A percentile compares a stretch with the other conserved stretches of the same genome.
These are phyloP conservation scores for Ptyas mucosa DNA, from an alignment of 2,113 vertebrate genomes.

Conservation along the genomic window DNA sequence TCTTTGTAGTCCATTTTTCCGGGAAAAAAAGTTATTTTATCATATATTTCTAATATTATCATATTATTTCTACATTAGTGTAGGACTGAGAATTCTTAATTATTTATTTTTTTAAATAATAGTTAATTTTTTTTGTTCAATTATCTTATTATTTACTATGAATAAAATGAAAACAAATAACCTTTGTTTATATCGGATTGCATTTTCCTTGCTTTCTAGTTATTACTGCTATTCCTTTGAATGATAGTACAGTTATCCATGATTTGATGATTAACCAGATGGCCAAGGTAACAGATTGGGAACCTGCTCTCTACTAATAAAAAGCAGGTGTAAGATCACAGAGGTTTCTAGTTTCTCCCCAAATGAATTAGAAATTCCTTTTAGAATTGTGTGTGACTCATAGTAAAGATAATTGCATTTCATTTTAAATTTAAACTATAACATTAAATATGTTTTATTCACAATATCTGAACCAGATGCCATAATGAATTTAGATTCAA, in stretches of 20 bases:
- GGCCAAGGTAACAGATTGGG: conserved; percentile 77
- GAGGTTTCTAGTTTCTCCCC: conserved; percentile 49
- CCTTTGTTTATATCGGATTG: conserved; percentile 59
- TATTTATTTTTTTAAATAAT: conserved; percentile 41
- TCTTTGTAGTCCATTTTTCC: conserved; percentile 27
- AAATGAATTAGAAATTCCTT: conserved; percentile 56
- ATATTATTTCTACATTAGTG: conserved; percentile 55
- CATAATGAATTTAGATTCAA: not conserved
- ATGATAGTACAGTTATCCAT: conserved; percentile 67
- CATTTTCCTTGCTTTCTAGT: conserved; percentile 66
- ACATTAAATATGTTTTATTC: not conserved
- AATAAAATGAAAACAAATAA: conserved; percentile 49
- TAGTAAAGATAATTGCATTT: conserved; percentile 39
- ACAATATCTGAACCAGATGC: not conserved
- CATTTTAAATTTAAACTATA: conserved; percentile 16
- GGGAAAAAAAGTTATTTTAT: conserved; percentile 22
- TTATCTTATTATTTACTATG: conserved; percentile 56
- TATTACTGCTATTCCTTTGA: conserved; percentile 73
- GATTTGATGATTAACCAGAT: conserved; percentile 79
- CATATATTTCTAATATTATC: conserved; percentile 32
- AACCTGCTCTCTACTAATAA: conserved; percentile 77
- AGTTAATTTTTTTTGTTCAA: conserved; percentile 41
- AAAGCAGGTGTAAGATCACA: conserved; percentile 76
- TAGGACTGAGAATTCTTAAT: conserved; percentile 45
- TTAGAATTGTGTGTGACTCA: conserved; percentile 42